Evolutionary conservation across 1,140 invertebrate genomes (phyloP).

Genomic region (Atta cephalotes): DNA sequence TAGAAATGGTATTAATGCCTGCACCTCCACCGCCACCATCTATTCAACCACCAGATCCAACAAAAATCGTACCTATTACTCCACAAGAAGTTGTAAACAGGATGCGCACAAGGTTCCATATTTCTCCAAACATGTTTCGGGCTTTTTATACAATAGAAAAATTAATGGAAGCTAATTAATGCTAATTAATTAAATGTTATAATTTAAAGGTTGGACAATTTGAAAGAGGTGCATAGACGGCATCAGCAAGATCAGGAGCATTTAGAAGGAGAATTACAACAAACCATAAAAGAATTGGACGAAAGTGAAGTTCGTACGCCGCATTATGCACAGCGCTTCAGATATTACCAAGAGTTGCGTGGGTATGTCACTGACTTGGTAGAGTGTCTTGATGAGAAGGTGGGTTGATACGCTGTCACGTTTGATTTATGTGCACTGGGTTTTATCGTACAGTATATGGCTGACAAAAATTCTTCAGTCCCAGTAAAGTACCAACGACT

Average conservation of each 20-base stretch:
- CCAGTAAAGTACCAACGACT: slow-evolving; percentile 34
- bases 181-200: background rate
- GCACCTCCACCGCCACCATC: slow-evolving; percentile 83
- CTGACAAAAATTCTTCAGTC: slow-evolving; percentile 64
- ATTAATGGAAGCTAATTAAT: background rate
- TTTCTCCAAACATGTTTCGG: slow-evolving; percentile 51
- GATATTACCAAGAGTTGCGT: slow-evolving; percentile 97
- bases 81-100: slow-evolving; percentile 88
- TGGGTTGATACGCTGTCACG: slow-evolving; percentile 88
- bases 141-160: slow-evolving; percentile 19
- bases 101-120: slow-evolving; percentile 87
- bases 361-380: slow-evolving; percentile 98
- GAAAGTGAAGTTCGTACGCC: slow-evolving; percentile 89
- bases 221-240: slow-evolving; percentile 88
- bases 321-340: slow-evolving; percentile 91
- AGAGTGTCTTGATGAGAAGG: slow-evolving; percentile 98
- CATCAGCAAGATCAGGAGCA: slow-evolving; percentile 86
- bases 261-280: slow-evolving; percentile 88
- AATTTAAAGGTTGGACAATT: slow-evolving; percentile 86
- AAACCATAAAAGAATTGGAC: slow-evolving; percentile 88
- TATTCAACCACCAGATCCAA: slow-evolving; percentile 84
- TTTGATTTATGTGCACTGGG: slow-evolving; percentile 81
- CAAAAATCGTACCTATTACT: slow-evolving; percentile 85
- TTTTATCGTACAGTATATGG: slow-evolving; percentile 73
- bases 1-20: slow-evolving; percentile 84